Conservation (phyloP, 2,888 invertebrate species). For the Pollenia angustigena region DNA sequence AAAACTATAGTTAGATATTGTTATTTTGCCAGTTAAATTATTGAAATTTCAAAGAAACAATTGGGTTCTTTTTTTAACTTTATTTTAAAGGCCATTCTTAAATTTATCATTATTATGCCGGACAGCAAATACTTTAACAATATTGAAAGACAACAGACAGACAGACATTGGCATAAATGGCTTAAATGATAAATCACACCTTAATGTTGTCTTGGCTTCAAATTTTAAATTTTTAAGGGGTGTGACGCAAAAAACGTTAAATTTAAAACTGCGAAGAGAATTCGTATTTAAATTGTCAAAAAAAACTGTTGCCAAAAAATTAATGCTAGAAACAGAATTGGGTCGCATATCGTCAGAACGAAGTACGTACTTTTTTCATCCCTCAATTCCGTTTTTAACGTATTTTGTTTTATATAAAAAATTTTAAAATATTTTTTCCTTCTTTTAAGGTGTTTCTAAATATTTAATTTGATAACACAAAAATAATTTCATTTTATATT, state of each 20-base stretch:
- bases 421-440: too few species aligned
- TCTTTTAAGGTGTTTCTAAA: too few species aligned
- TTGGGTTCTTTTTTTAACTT: conserved; percentile 21
- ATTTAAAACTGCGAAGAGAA: conserved; percentile 7
- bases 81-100: conserved; percentile 8
- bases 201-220: conserved; percentile 17
- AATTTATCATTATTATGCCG: conserved; percentile 48
- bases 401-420: too few species aligned
- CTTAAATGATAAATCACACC: conserved; percentile 54
- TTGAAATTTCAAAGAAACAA: conserved; percentile 5
- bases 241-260: conserved; percentile 48
- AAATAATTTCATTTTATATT: too few species aligned
- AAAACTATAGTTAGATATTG: background rate
- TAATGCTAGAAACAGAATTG: too few species aligned
- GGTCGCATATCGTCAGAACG: too few species aligned
- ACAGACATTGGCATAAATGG: conserved; percentile 22
- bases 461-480: too few species aligned
- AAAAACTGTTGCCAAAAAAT: background rate
- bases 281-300: too few species aligned
- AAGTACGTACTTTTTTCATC: too few species aligned
- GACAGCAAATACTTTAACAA: conserved; percentile 18
- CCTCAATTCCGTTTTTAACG: too few species aligned
- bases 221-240: conserved; percentile 28
- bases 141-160: background rate
- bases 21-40: background rate